Base-by-base conservation (phyloP, 2,888 invertebrate species). In the Malthinus seriepunctatus region DNA sequence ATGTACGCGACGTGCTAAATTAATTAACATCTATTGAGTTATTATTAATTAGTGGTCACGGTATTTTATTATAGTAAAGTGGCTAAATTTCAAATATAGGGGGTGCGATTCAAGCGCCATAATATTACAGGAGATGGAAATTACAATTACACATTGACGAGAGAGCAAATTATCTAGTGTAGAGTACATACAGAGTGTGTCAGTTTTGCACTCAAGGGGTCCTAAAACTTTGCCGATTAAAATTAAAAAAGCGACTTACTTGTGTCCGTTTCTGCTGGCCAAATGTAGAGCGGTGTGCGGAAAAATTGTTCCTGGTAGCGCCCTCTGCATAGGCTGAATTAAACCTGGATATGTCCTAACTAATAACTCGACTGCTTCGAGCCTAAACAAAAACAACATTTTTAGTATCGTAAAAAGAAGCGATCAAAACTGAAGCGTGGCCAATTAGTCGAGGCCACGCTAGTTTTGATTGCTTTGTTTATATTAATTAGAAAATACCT, bases 231-330 rank as follows among this genome's bases (percentile, higher is more conserved):
- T n/a, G n/a, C 12, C 8, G 38, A 38, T 38, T 38, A 12, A 23
- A 15, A 8, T 23, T 23, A 6, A 8, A 11, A 47, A 47, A 11
- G 9, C 5, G 12, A 84, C 87, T 87, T 76, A 91, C 91, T 89
- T 89, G 79, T 93, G 92, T 5, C 97, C 97, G 81, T 95, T 94
- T 67, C 93, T 88, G 75, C 94, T 92, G 61, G 97, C 97, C 65
- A 95, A 83, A 78, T 97, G 97, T n/a, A 97, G 83, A 1, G 95
- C 91, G 8, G 96, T 91, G 73, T 93, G 89, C 59, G 88, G 83
- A 76, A 88, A 88, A 58, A 78, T 69, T 54, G 74, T 75, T 62
- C 79, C 76, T 49, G 79, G 75, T 73, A 68, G 83, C 78, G 71
- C 83, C 81, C 79, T 83, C 66, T 86, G 84, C 81, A 86, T 87